Conservation (phyloP, 1,140 invertebrate genomes). For the Drosophila tani region DNA sequence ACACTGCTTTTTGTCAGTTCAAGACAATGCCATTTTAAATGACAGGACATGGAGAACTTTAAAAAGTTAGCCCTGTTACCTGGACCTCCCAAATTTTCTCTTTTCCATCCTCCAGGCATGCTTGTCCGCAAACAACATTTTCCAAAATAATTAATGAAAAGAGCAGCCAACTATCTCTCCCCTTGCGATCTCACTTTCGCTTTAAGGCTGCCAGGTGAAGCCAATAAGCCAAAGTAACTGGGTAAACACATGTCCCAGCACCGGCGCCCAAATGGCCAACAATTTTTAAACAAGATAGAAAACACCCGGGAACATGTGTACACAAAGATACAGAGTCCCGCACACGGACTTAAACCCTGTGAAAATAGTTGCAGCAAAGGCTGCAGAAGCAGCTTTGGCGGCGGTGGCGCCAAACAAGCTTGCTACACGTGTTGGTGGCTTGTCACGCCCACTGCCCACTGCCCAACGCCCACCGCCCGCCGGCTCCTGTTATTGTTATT, state of each 20-base stretch:
- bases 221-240: conserved; percentile 65
- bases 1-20: conserved; percentile 8
- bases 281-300: conserved; percentile 69
- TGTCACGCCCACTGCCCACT: conserved; percentile 51
- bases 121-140: not conserved
- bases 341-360: conserved; percentile 28
- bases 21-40: conserved; percentile 9
- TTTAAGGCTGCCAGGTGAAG: conserved; percentile 50
- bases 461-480: conserved; percentile 4
- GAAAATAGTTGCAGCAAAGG: conserved; percentile 77
- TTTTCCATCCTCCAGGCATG: conserved; percentile 56
- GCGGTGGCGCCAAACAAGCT: conserved; percentile 48
- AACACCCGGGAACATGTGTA: conserved; percentile 53
- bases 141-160: conserved; percentile 31
- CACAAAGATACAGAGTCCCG: conserved; percentile 57
- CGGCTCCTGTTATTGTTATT: conserved; percentile 67
- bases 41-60: not conserved
- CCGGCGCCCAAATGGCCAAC: conserved; percentile 53
- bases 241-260: conserved; percentile 63
- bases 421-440: conserved; percentile 73
- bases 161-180: not conserved
- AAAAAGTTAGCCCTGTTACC: not conserved
- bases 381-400: conserved; percentile 19
- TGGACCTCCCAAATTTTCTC: not conserved
- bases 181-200: conserved; percentile 20